Evolutionary conservation across 2,797 vertebrate species (phyloP).

Genomic region (Pantherophis alleghaniensis): DNA sequence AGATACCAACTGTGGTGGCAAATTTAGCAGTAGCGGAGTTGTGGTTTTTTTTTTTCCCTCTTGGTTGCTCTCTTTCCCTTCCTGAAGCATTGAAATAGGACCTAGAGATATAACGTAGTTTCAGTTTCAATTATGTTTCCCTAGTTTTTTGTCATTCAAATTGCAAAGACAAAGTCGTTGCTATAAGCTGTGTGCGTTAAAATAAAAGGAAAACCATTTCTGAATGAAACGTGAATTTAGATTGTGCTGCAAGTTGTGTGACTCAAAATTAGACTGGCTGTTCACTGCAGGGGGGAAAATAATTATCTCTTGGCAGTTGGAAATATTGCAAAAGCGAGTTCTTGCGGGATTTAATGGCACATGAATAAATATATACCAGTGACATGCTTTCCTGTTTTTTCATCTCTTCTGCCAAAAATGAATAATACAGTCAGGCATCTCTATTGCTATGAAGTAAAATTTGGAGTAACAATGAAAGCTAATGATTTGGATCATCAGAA

Average conservation of each 20-base stretch:
- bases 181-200: constrained; percentile 31
- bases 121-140: constrained; percentile 23
- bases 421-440: constrained; percentile 14
- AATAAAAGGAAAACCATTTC: constrained; percentile 31
- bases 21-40: not conserved
- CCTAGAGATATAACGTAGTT: not conserved
- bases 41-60: not conserved
- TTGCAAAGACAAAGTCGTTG: constrained; percentile 1
- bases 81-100: not conserved
- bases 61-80: not conserved
- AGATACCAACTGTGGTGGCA: not conserved
- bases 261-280: constrained; percentile 18
- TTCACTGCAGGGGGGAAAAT: constrained; percentile 32
- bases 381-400: not conserved
- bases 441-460: constrained; percentile 3
- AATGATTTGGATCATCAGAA: not conserved
- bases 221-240: constrained; percentile 36
- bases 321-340: constrained; percentile 21
- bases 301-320: constrained; percentile 40
- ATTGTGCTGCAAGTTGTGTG: constrained; percentile 27
- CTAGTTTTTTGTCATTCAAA: constrained; percentile 25
- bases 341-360: constrained; percentile 22
- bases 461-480: constrained; percentile 14
- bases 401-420: constrained; percentile 27
- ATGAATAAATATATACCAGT: constrained; percentile 34